Base-by-base conservation (phyloP, 2,113 vertebrate genomes). In the Nothoprocta perdicaria region DNA sequence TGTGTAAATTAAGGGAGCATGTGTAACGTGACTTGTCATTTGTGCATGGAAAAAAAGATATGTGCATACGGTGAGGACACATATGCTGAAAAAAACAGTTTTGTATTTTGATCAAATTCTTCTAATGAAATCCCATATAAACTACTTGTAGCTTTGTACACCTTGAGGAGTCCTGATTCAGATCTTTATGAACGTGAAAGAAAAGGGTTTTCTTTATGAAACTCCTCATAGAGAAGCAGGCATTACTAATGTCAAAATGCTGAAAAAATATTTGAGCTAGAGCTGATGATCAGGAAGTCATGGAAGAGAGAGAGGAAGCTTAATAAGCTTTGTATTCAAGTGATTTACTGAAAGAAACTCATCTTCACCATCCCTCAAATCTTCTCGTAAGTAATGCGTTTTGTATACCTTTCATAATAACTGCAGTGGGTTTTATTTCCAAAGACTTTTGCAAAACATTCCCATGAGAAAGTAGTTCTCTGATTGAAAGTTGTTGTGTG, bases 1-100 rank as follows among this genome's bases (percentile, higher is more conserved):
- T 41, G n/a, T 79, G 23, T 69, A 68, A 92, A 80, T 7, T 40
- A 67, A 88, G 89, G 61, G 84, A 89, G 55, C 14, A 43, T 92
- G 80, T 71, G 87, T 93, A 91, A 55, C 7, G 19, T 53, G 52
- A 93, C 40, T 92, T 84, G 62, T 89, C 84, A 87, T 91, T 94
- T 94, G 33, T 63, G 10, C 67, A 71, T 80, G 72, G 93, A 29
- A 53, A 87, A 88, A 77, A 33, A 29, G 61, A 89, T 62, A 89
- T 66, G 19, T 85, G 55, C 55, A 45, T 72, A 63, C 45, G 87
- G 26, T 79, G 72, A 90, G 73, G 52, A 46, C 35, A 55, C 55
- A 74, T 79, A 79, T 66, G 87, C 55, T 92, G 46, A 24, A 80
- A 87, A 72, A 48, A 48, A 48, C 80, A 57, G 5, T 24, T 52